Percentiles rank a stretch among this genome's conserved stretches.
phyloP scores from a whole-genome alignment of 2,888 invertebrate species.

The Bibio marci region DNA sequence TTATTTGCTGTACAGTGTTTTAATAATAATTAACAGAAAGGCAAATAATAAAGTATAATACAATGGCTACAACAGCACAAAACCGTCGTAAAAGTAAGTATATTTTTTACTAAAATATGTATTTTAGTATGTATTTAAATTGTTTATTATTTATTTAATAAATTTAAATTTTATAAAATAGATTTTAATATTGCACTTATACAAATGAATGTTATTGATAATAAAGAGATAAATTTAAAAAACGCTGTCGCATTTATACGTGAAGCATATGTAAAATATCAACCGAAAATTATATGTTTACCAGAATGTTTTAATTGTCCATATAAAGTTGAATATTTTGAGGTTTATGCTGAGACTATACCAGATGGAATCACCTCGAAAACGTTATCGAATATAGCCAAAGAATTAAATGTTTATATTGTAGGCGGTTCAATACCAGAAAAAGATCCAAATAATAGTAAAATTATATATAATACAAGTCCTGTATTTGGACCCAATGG shows the following conservation, averaged over 20 bases:
- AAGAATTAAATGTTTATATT: slow-evolving; percentile 55
- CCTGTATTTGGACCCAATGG: slow-evolving; percentile 72
- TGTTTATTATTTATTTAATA: too few relatives aligned
- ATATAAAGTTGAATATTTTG: slow-evolving; percentile 66
- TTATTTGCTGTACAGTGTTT: too few relatives aligned
- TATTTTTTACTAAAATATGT: too few relatives aligned
- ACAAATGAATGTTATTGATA: slow-evolving; percentile 54
- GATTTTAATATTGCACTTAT: slow-evolving; percentile 56
- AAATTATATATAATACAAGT: slow-evolving; percentile 68
- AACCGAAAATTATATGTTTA: slow-evolving; percentile 44
- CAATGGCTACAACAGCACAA: too few relatives aligned
- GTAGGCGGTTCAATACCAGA: slow-evolving; percentile 89
- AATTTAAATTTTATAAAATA: slow-evolving; percentile 28
- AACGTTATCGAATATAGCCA: slow-evolving; percentile 56
- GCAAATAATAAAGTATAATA: too few relatives aligned
- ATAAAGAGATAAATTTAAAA: slow-evolving; percentile 53
- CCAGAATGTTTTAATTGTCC: slow-evolving; percentile 93
- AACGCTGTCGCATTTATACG: slow-evolving; percentile 49
- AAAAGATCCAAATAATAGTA: slow-evolving; percentile 31
- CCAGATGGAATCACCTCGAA: slow-evolving; percentile 61
- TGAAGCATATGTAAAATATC: slow-evolving; percentile 40
- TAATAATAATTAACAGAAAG: too few relatives aligned
- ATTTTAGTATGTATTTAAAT: too few relatives aligned
- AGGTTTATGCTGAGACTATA: slow-evolving; percentile 71
- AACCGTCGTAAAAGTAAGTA: too few relatives aligned